Base-by-base conservation (phyloP, 2,797 vertebrate genomes). In the Serranus cabrilla region DNA sequence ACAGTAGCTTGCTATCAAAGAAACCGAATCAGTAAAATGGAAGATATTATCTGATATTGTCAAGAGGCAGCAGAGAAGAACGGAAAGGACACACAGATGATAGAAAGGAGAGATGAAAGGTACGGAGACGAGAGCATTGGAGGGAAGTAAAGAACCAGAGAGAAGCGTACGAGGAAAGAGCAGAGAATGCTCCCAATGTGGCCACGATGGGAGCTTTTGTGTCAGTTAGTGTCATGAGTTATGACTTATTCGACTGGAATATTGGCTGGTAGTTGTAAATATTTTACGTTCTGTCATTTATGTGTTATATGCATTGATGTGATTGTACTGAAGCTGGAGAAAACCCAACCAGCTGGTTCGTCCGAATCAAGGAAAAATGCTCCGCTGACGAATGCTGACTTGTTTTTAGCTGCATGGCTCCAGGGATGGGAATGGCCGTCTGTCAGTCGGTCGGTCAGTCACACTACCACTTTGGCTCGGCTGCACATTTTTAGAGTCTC, bases 1-100 rank as follows among this genome's bases (percentile, higher is more conserved):
- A 11, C 42, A 45, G 37, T 23, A 17, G 56, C 5, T 46, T 21
- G 70, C 21, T 80, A 37, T 84, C 80, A 87, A 58, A 81, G 71
- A 58, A 40, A 39, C 31, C 46, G 46, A 70, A 61, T 60, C 78
- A 75, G 68, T 46, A 64, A 79, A 80, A 71, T 40, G 37, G 65
- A 73, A 50, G 23, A 66, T 60, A 77, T 47, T 67, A 45, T 76
- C 20, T 81, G 67, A 83, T 78, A 65, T 67, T 49, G 23, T 74
- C 64, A 46, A 61, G 58, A 76, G 46, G 46, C 49, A 60, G 45
- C 21, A 31, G 52, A 56, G 46, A 68, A 23, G 50, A 74, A 69
- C 0, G 10, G n/a, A 69, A 54, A 78, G 69, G 58, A 85, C 43
- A 7, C 12, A 6, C 14, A 59, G 23, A 77, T 51, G 61, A 63